Evolutionary conservation across 2,113 vertebrate genomes (phyloP).

Genomic region (Antechinus flavipes): DNA sequence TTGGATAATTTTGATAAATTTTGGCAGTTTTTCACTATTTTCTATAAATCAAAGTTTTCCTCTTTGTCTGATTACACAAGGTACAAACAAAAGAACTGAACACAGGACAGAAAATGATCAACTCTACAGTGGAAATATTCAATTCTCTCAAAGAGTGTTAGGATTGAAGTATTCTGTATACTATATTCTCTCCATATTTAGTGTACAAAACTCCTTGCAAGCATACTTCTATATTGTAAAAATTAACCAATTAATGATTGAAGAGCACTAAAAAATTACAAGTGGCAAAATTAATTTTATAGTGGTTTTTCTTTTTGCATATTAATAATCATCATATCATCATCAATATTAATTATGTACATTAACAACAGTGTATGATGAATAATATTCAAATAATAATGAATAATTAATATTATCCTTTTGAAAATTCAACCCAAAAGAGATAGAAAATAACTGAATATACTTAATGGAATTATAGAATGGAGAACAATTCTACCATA

Average conservation of each 20-base stretch:
- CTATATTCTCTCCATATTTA: not conserved
- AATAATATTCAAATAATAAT: not conserved
- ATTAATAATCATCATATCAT: not conserved
- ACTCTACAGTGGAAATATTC: slow-evolving; percentile 13
- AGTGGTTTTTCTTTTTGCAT: not conserved
- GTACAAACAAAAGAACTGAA: slow-evolving; percentile 19
- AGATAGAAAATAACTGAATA: not conserved
- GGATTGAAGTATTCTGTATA: not conserved
- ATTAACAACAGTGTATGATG: not conserved
- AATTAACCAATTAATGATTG: slow-evolving; percentile 32
- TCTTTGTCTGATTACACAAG: slow-evolving; percentile 17
- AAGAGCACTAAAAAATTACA: slow-evolving; percentile 38
- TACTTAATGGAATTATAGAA: not conserved
- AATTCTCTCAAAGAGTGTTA: not conserved
- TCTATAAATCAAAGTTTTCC: slow-evolving; percentile 18
- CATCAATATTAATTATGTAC: not conserved
- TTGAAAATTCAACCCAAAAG: not conserved
- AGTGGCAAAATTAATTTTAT: not conserved
- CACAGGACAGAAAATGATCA: not conserved
- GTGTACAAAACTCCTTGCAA: not conserved
- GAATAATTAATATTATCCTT: not conserved
- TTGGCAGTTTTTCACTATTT: not conserved
- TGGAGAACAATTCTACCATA: not conserved
- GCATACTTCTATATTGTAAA: slow-evolving; percentile 25
- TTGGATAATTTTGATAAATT: not conserved